phyloP scores from a whole-genome alignment of 2,113 vertebrate species.

The Saimiri boliviensis region DNA sequence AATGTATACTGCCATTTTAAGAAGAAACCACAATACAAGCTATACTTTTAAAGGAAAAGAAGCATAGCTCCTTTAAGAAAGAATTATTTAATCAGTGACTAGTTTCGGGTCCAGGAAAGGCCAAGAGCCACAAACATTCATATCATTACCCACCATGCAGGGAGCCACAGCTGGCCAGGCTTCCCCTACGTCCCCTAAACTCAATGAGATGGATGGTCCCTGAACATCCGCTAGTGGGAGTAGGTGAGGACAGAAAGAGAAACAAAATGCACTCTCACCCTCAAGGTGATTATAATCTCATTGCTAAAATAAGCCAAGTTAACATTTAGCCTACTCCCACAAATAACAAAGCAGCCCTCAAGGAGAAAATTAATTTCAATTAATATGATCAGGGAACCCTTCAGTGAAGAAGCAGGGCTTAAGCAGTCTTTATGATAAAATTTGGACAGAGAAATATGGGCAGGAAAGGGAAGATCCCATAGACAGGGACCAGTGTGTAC shows the following conservation, averaged over 20 bases:
- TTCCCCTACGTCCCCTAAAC: not conserved
- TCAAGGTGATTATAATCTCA: not conserved
- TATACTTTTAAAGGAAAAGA: not conserved
- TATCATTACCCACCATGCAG: not conserved
- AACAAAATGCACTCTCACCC: not conserved
- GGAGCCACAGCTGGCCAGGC: accelerated
- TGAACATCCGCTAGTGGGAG: not conserved
- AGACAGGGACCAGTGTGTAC: not conserved
- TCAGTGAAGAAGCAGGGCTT: not conserved
- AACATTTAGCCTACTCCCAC: not conserved
- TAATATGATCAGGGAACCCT: not conserved
- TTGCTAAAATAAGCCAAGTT: not conserved
- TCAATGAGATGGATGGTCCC: not conserved
- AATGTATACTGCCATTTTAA: not conserved
- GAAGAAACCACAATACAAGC: not conserved
- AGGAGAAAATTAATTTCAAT: not conserved
- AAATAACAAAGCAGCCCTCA: not conserved
- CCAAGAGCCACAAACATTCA: not conserved
- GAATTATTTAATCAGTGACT: not conserved
- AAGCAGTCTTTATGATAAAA: not conserved
- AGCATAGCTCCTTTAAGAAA: not conserved
- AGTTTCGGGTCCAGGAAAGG: not conserved
- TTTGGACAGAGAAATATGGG: not conserved
- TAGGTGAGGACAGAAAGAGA: not conserved
- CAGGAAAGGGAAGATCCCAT: not conserved